phyloP scores from a whole-genome alignment of 2,797 vertebrate genomes.

The Ptychobarbus kaznakovi region DNA sequence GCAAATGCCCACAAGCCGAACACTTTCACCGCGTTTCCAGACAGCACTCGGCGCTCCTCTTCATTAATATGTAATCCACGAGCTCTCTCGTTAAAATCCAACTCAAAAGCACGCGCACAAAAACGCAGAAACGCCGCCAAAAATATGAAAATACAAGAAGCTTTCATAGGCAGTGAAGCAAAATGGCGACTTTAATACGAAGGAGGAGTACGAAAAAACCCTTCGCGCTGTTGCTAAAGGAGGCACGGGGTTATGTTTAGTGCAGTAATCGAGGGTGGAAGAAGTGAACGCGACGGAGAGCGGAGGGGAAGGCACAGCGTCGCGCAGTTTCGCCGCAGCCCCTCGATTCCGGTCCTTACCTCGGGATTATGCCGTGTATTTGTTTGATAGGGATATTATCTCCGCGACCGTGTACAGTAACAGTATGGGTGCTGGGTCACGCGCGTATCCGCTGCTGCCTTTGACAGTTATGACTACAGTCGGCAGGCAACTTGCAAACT shows the following conservation, averaged over 20 bases:
- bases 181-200: conserved; percentile 97
- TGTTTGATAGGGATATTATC: conserved; percentile 79
- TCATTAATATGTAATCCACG: conserved; percentile 81
- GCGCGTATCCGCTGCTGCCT: conserved; percentile 80
- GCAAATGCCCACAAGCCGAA: conserved; percentile 68
- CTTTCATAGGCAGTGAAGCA: conserved; percentile 89
- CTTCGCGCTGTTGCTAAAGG: conserved; percentile 77
- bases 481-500: conserved; percentile 82
- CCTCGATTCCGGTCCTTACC: conserved; percentile 75
- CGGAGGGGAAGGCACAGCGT: conserved; percentile 58
- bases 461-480: conserved; percentile 86
- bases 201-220: conserved; percentile 80
- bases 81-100: conserved; percentile 71
- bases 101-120: conserved; percentile 68
- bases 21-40: conserved; percentile 75
- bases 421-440: conserved; percentile 79
- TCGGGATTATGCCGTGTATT: conserved; percentile 73
- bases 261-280: conserved; percentile 76
- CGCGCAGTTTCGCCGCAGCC: conserved; percentile 63
- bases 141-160: conserved; percentile 79
- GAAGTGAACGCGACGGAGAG: conserved; percentile 68
- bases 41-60: conserved; percentile 69
- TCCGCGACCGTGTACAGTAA: conserved; percentile 80
- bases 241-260: conserved; percentile 78
- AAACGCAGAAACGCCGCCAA: conserved; percentile 52